Evolutionary conservation across 2,888 invertebrate genomes (phyloP), one percentile per base, ranked within the genome.

Genomic region (Tetragonula carbonaria): DNA sequence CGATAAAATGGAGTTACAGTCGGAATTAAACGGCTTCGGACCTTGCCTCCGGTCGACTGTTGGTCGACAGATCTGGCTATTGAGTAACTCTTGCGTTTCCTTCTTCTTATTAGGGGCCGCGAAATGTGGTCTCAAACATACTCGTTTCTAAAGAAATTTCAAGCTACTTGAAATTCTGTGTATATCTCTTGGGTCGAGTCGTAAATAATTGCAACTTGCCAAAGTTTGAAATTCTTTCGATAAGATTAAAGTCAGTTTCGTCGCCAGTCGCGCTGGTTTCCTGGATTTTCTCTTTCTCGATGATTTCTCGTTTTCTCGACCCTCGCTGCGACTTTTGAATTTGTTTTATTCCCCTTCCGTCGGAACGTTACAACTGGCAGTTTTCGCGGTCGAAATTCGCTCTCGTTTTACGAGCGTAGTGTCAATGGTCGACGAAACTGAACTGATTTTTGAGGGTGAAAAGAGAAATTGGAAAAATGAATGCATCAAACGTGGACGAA

Each of bases 391-490:
- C 51, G 4, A 62, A 77, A 63, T 55, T 72, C 53, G 18, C 18
- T 13, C 23, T n/a, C 6, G 74, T 74, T 78, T 78, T 78, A 78
- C 50, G 66, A 23, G 55, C 28, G 28, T 28, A 28, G 28, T 28
- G 28, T 28, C 28, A 28, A 28, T 28, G 28, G 28, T 28, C 28
- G 28, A 28, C 28, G 33, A 33, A 57, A 57, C 33, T 33, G 33
- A 33, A 33, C 33, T 33, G 33, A 33, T 33, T 33, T 33, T 33
- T 33, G 33, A 33, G 33, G 33, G 33, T 33, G 2, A 33, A 33
- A 33, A 33, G 3, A 33, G 33, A 3, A 33, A 33, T 33, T 33
- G 33, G 33, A 33, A 33, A 33, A 33, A 45, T 23, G n/a, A 38
- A 57, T n/a, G 21, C 13, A n/a, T n/a, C n/a, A 57, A 0, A n/a